Evolutionary conservation across 2,113 vertebrate species (phyloP), one percentile per base, ranked within the genome.

Genomic region (Scomber japonicus): DNA sequence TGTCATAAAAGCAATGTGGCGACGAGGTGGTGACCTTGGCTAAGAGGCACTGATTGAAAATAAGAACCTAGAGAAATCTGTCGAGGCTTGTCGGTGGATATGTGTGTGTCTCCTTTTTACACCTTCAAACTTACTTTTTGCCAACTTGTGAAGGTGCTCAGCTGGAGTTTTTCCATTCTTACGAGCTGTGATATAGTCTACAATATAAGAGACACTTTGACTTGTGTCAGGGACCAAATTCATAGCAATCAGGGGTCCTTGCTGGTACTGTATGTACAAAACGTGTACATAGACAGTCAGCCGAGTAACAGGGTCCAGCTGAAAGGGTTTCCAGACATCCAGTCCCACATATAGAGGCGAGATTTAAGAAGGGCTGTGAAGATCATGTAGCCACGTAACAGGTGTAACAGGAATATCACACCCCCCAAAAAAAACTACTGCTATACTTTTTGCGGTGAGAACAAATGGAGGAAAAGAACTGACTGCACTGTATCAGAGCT

Each of bases 401-500:
- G 31, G 53, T 14, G 49, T 21, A 50, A 27, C 24, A 27, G 51
- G 60, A 76, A 44, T 12, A 16, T 65, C 5, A 61, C 74, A 56
- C 53, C 62, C 19, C 19, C 31, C 3, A 35, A 35, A 10, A 11
- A 49, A 15, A 62, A 21, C 31, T 75, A 31, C 51, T 62, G 49
- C 56, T 53, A 51, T 40, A 9, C 7, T 40, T 9, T 9, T 9
- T 1, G 6, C 35, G 6, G 9, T 40, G 35, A 40, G 55, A 86
- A 71, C 63, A 61, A 70, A 60, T 4, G 35, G 35, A 68, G 61
- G 73, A 69, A 30, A 27, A 60, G 53, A 79, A 49, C 21, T 86
- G 75, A 49, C 21, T 86, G 75, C 82, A 80, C 80, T 84, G 83
- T 64, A 79, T 71, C 64, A 62, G 75, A 76, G 70, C 69, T 40